Conservation (phyloP, 2,888 invertebrate species). For the Drosophila neoperkinsi region DNA sequence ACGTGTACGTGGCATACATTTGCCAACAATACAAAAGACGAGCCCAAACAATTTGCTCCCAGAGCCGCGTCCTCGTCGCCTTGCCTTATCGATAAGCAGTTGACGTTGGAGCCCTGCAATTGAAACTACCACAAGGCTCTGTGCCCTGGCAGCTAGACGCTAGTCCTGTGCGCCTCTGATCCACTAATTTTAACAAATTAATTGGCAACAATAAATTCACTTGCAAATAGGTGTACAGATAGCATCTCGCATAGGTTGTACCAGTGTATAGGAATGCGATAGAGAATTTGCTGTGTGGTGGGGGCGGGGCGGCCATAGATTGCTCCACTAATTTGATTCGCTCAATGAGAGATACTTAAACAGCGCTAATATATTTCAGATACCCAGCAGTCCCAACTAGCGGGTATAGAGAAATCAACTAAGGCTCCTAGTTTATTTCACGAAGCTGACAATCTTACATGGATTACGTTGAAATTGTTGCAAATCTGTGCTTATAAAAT, state of each 20-base stretch:
- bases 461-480: background rate
- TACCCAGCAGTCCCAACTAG: conserved; percentile 24
- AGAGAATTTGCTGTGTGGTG: conserved; percentile 1
- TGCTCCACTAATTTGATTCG: conserved; percentile 77
- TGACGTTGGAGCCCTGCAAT: conserved; percentile 61
- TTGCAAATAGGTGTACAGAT: conserved; percentile 77
- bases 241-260: conserved; percentile 54
- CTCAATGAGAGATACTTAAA: conserved; percentile 74
- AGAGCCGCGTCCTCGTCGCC: conserved; percentile 44
- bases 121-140: conserved; percentile 71
- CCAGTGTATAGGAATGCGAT: conserved; percentile 14
- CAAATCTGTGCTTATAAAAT: background rate
- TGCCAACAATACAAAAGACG: conserved; percentile 51
- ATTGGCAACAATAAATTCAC: conserved; percentile 83
- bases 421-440: background rate
- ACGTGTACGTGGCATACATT: conserved; percentile 81
- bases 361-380: conserved; percentile 59
- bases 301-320: conserved; percentile 57
- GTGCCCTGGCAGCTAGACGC: conserved; percentile 12
- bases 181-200: conserved; percentile 84
- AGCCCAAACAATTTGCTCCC: conserved; percentile 47
- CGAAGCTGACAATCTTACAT: background rate
- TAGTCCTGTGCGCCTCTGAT: conserved; percentile 51
- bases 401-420: background rate
- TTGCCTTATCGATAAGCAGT: conserved; percentile 77